phyloP scores from a whole-genome alignment of 2,888 invertebrate species.

The Sinhomidia bicolor region DNA sequence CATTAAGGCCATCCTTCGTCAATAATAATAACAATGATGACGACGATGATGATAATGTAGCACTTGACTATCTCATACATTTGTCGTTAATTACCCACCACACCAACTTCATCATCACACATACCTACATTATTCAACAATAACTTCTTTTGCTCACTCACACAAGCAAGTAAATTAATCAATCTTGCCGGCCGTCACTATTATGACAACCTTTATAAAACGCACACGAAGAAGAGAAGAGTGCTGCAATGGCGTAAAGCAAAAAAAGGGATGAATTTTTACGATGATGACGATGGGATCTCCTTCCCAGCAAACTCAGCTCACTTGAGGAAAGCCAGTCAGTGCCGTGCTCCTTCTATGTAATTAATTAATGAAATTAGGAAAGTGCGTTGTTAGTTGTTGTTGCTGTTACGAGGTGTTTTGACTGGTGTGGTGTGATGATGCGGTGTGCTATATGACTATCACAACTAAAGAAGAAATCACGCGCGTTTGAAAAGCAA shows the following conservation, averaged over 20 bases:
- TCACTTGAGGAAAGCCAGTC: slow-evolving; percentile 20
- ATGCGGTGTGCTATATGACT: slow-evolving; percentile 9
- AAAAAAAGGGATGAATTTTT: not conserved
- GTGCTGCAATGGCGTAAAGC: not conserved
- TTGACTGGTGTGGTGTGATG: not conserved
- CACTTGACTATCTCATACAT: slow-evolving; percentile 49
- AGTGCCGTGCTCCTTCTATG: slow-evolving; percentile 9
- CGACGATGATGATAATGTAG: not conserved
- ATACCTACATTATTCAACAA: not conserved
- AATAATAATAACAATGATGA: slow-evolving; percentile 18
- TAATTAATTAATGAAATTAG: slow-evolving; percentile 66
- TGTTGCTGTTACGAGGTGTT: not conserved
- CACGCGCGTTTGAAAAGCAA: not conserved
- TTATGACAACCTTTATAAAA: slow-evolving; percentile 56
- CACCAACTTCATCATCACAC: slow-evolving; percentile 8
- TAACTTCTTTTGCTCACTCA: slow-evolving; percentile 8
- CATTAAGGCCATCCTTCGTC: slow-evolving; percentile 54
- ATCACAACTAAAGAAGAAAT: not conserved
- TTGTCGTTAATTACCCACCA: slow-evolving; percentile 53
- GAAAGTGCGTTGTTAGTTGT: not conserved
- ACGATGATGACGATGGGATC: slow-evolving; percentile 10
- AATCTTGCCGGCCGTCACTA: slow-evolving; percentile 51
- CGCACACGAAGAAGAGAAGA: slow-evolving; percentile 9
- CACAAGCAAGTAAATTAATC: slow-evolving; percentile 61
- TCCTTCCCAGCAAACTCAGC: not conserved